Conservation (phyloP, 2,797 vertebrate genomes). For the Anniella stebbinsi region DNA sequence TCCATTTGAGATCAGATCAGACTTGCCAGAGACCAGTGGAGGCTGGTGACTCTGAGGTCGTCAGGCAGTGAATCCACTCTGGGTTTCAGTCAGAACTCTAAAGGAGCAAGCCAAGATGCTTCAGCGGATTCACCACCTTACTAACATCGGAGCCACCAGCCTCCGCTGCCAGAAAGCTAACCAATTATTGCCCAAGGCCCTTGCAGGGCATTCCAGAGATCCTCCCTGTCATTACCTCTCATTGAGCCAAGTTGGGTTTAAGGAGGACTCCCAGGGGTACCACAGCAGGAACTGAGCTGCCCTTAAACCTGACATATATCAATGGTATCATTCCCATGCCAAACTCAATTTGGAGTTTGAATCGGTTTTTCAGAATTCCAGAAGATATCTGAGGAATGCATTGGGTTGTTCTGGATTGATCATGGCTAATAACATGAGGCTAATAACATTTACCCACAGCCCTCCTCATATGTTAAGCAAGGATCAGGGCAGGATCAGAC, state of each 20-base stretch:
- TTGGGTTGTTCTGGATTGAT: neutral
- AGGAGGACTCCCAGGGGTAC: neutral
- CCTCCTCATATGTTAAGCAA: neutral
- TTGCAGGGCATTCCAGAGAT: neutral
- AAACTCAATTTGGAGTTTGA: neutral
- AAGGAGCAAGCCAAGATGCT: too few relatives aligned
- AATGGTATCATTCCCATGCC: neutral
- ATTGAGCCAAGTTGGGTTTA: neutral
- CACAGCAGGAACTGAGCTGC: too few relatives aligned
- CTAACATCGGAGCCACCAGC: too few relatives aligned
- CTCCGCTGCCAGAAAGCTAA: neutral
- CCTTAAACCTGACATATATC: too few relatives aligned
- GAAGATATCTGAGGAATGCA: neutral
- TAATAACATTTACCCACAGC: too few relatives aligned
- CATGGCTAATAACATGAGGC: too few relatives aligned
- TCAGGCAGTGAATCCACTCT: too few relatives aligned
- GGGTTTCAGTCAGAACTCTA: too few relatives aligned
- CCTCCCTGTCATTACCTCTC: neutral
- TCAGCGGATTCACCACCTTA: too few relatives aligned
- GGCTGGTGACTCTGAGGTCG: too few relatives aligned
- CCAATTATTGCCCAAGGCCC: neutral
- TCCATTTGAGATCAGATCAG: neutral
- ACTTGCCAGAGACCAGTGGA: neutral
- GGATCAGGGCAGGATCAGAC: neutral
- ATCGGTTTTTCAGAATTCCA: neutral